Evolutionary conservation across 2,113 vertebrate genomes (phyloP), one percentile per base, ranked within the genome.

Genomic region (Tragelaphus strepsiceros): DNA sequence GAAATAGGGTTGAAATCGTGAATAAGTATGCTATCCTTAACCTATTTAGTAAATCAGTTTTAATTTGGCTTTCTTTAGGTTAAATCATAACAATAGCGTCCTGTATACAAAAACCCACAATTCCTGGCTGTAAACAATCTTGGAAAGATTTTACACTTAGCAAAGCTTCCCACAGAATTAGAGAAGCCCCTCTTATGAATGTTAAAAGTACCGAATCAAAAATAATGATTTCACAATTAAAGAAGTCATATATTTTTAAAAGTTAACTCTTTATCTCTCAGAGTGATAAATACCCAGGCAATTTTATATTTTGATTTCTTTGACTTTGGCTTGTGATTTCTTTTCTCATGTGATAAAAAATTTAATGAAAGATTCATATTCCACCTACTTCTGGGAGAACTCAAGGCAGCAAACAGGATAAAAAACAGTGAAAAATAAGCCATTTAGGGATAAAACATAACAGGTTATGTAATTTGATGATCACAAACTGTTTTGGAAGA

Each of bases 1-100:
- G 99, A 99, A 99, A 99, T 99, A 99, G 99, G 98, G 98, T 99
- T 99, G 99, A 99, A 99, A 99, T 99, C 96, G 96, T 98, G 98
- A 98, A 98, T 98, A 98, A 99, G 98, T 98, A 87, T 97, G 98
- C 98, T 99, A 98, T 98, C 98, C 98, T 99, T 99, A 99, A 98
- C 99, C 98, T 99, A 98, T 98, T 99, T 99, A 99, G 98, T 98
- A 99, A 99, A 99, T 99, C 98, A 98, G 97, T 99, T 99, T 99
- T 99, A 98, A 98, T 99, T 99, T 99, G 96, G 97, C 97, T 98
- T 99, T 98, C 98, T 98, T 98, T 98, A 98, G 97, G 98, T 99
- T 98, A 98, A 98, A 98, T 98, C 98, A 96, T 98, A 98, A 98
- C 98, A 99, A 98, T 97, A 96, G 98, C 93, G 49, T 77, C 96